Conservation (phyloP, 2,113 vertebrate genomes). For the Oreocharis arfaki region DNA sequence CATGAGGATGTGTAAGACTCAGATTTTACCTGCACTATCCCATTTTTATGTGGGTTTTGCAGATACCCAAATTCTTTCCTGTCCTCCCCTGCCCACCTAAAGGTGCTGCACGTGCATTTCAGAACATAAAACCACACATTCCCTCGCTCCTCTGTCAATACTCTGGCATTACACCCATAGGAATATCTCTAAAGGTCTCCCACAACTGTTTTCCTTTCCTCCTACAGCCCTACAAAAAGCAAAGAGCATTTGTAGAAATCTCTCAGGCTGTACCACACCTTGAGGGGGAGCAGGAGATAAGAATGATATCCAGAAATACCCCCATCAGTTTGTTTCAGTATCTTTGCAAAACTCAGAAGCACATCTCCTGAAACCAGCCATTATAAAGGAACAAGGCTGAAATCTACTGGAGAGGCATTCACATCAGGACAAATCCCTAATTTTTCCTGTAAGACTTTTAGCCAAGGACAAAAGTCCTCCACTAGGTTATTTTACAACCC, state of each 20-base stretch:
- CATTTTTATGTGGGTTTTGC: not conserved
- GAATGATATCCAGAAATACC: not conserved
- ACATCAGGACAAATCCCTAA: not conserved
- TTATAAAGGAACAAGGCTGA: not conserved
- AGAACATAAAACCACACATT: not conserved
- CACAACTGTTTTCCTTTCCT: not conserved
- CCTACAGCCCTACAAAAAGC: not conserved
- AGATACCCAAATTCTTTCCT: not conserved
- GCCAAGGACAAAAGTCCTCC: not conserved
- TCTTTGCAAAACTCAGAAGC: not conserved
- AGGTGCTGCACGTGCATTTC: not conserved
- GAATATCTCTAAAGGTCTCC: not conserved
- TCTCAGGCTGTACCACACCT: not conserved
- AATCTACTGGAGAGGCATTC: not conserved
- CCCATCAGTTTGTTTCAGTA: not conserved
- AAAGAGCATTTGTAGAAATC: not conserved
- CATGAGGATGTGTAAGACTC: not conserved
- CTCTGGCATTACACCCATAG: not conserved
- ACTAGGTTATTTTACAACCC: not conserved
- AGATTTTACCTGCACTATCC: not conserved
- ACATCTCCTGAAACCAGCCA: not conserved
- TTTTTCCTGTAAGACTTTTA: not conserved
- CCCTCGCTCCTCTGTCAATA: not conserved
- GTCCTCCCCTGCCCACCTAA: not conserved
- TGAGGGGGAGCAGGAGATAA: not conserved